Evolutionary conservation across 2,113 vertebrate species (phyloP), one percentile per base, ranked within the genome.

Genomic region (Salminus brasiliensis): DNA sequence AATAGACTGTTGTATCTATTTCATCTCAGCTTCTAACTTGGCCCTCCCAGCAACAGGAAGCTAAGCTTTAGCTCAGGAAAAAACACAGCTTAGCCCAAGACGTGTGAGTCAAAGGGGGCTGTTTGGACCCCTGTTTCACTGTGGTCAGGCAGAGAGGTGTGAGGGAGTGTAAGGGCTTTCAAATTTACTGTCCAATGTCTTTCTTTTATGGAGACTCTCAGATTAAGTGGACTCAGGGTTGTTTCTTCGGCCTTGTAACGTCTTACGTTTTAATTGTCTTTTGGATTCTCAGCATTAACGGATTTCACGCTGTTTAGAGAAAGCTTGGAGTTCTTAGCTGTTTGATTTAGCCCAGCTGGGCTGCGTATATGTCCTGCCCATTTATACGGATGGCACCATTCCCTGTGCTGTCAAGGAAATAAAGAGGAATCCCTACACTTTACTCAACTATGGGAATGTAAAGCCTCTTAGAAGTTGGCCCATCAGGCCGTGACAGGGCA

Each of bases 11-110:
- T 59, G 43, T 43, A 21, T 65, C 73, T 43, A 30, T 70, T 41
- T 81, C 47, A 66, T 59, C 55, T 65, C 59, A 70, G 63, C 65
- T 63, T 67, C 59, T 80, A 49, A 47, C 65, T 71, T 66, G 16
- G 45, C 34, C 36, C 57, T 69, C 47, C 29, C 63, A 49, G 67
- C 57, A 85, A 78, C 84, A 85, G 84, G 73, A 85, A 83, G 65
- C 65, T 67, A 34, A 69, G 52, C 77, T 74, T 68, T 57, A 80
- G 65, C 74, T 59, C 79, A 74, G 68, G 74, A 81, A 76, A 79
- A 82, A 80, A 78, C 81, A 85, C 25, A 18, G 60, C 72, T 77
- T 43, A 57, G 34, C 68, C 27, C 57, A 74, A 70, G 32, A 69
- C 18, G 45, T 74, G 71, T 63, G 7, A n/a, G 47, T 77, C 69